These are phyloP conservation scores for Tetanocera ferruginea DNA, from an alignment of 2,888 invertebrate genomes.

Conservation along the genomic window DNA sequence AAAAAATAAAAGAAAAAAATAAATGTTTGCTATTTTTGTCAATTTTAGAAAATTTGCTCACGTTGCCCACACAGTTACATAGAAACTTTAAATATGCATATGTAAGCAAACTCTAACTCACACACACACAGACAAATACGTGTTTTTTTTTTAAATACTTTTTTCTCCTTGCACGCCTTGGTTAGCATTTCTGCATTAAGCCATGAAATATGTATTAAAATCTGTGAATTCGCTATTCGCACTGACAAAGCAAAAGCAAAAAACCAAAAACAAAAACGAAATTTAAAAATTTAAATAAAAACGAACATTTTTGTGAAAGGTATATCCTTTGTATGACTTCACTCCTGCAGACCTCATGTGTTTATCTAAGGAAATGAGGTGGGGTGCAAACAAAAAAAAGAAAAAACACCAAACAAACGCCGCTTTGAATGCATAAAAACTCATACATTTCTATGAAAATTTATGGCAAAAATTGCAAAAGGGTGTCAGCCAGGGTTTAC, in stretches of 20 bases:
- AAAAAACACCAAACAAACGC: no score
- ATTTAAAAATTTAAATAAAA: background rate
- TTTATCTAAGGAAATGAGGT: no score
- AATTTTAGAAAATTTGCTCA: slow-evolving; percentile 2
- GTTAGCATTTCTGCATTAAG: slow-evolving; percentile 31
- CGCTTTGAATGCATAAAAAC: no score
- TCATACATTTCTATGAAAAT: no score
- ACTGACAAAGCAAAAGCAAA: background rate
- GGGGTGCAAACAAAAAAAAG: no score
- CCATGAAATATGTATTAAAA: slow-evolving; percentile 29
- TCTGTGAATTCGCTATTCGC: background rate
- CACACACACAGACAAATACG: background rate
- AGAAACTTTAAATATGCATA: no score
- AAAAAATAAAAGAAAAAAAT: no score
- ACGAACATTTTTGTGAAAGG: no score
- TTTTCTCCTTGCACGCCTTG: background rate
- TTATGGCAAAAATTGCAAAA: no score
- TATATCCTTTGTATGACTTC: no score
- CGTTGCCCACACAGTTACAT: background rate
- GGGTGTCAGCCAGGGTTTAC: no score
- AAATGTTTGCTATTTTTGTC: slow-evolving; percentile 2
- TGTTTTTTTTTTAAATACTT: background rate
- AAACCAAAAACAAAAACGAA: background rate
- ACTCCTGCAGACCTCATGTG: no score
- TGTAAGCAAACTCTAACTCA: background rate